Base-by-base conservation (phyloP, 2,797 vertebrate genomes). In the Botia almorhae region DNA sequence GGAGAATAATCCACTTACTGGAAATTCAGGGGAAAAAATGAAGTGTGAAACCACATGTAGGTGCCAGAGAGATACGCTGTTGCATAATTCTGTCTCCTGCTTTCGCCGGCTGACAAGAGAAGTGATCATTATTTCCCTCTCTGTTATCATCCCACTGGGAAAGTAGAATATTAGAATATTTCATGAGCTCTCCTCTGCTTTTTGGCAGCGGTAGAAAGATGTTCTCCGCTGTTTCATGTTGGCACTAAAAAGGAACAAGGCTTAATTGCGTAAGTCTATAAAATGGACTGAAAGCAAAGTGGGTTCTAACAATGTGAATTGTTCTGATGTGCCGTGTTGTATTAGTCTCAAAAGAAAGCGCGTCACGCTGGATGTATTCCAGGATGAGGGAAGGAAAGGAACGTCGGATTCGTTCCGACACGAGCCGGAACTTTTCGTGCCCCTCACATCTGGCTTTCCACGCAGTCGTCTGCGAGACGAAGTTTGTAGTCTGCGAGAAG, bases 41-140 rank as follows among this genome's bases (percentile, higher is more conserved):
- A 82, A 53, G 46, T 33, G 71, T 14, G 26, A 80, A 79, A 56
- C 23, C 68, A 70, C 60, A 74, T 81, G 60, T 79, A 85, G 23
- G 74, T 81, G 81, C 65, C 65, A 69, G 80, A 72, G 78, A 83
- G 81, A 80, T 82, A 76, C 68, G 83, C 79, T 78, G 71, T 85
- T 87, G 85, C 84, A 80, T 89, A 85, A 89, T 87, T 85, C 80
- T 83, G 69, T 83, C 76, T 85, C 69, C 78, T 56, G 74, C 63
- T 72, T 65, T 61, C 58, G 60, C 80, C 82, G 79, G 74, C 85
- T 84, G 86, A 86, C 86, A 82, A 82, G 80, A 85, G 68, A 69
- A 81, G 76, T 81, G 85, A 87, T 87, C 85, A 87, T 87, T 86
- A 85, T 84, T 85, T 86, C 80, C 78, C 68, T 78, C 82, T 74